Evolutionary conservation across 2,888 invertebrate genomes (phyloP), one percentile per base, ranked within the genome.

Genomic region (Isotomurus palustris): DNA sequence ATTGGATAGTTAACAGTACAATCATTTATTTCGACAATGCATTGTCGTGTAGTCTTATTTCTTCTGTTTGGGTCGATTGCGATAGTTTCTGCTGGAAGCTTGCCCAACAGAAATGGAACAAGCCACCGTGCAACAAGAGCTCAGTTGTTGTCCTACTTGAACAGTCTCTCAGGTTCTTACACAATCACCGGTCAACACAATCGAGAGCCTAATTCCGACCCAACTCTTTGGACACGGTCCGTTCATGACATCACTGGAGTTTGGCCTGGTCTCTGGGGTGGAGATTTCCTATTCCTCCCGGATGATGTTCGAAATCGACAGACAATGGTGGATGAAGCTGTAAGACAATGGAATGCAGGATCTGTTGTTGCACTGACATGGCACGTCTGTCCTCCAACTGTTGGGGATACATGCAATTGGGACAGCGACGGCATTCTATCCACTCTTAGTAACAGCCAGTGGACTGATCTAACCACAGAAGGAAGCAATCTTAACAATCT

Each of bases 321-420:
- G 28, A 21, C 50, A 10, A 66, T 66, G 64, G 49, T 66, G 5
- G 50, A 50, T 32, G 64, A 66, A 47, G 66, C 66, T 2, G 52
- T 62, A 22, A 29, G 47, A 19, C 64, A 64, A 29, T 66, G 66
- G 66, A 58, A 66, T 45, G 53, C 61, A 10, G 66, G 66, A 1
- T 60, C 62, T 3, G 40, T 66, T 1, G 62, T 64, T 5, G 60
- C 66, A 12, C 47, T 66, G 2, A 66, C 62, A 3, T 64, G 62
- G 62, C 61, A 66, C 45, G 62, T 60, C 5, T 66, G 66, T 50
- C 64, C 66, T 1, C 66, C 66, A 5, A 64, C 59, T 2, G 54
- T 62, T 8, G 64, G 62, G 1, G 62, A 64, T 50, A 62, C 62
- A 27, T 67, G 67, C 28, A 58, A 66, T 32, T 66, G 66, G 66